Conservation (phyloP, 2,888 invertebrate species). For the Parasteatoda lunata region DNA sequence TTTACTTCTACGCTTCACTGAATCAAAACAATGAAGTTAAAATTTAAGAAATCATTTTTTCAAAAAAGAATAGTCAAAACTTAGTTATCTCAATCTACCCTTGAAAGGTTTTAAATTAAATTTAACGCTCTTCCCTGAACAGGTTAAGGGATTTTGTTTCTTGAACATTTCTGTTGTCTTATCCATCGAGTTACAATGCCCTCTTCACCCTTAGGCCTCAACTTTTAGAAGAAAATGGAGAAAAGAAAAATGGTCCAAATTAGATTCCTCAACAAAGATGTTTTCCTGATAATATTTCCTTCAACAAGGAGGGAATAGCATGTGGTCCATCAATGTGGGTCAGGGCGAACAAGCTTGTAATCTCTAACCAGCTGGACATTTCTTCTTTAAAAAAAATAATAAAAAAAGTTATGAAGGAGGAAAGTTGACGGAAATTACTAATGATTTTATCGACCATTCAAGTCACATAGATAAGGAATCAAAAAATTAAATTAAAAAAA, state of each 20-base stretch:
- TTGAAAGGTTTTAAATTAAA: too few species aligned
- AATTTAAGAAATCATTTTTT: too few species aligned
- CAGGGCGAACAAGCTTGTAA: conserved; percentile 1
- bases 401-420: neutral
- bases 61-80: too few species aligned
- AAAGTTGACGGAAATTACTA: neutral
- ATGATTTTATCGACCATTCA: neutral
- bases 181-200: neutral
- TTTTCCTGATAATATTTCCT: neutral
- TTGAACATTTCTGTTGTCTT: neutral
- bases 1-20: too few species aligned
- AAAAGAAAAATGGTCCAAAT: neutral
- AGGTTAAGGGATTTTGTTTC: too few species aligned
- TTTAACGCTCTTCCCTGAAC: too few species aligned
- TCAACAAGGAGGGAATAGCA: neutral
- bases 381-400: neutral
- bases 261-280: neutral
- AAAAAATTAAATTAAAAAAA: neutral
- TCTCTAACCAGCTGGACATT: neutral
- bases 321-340: neutral
- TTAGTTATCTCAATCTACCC: too few species aligned
- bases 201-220: neutral
- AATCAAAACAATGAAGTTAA: too few species aligned
- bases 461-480: neutral
- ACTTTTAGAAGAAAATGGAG: neutral